Percentiles rank a stretch among this genome's conserved stretches.
phyloP scores from a whole-genome alignment of 2,113 vertebrate genomes.

The Orthonyx spaldingii region DNA sequence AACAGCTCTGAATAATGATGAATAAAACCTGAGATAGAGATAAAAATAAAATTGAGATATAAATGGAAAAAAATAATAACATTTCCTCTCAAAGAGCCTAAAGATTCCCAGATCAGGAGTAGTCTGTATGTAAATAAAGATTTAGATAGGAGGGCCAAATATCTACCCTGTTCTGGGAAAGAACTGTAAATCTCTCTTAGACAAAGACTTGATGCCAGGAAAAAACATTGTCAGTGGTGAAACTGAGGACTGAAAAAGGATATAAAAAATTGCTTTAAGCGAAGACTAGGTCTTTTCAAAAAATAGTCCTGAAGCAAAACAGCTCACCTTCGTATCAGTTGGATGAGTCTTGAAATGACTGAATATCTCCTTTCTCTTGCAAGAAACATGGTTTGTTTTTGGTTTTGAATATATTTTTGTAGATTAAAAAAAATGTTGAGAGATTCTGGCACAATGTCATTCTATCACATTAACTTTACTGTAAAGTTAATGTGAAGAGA shows the following conservation, averaged over 20 bases:
- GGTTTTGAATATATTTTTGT: neutral
- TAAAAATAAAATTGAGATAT: neutral
- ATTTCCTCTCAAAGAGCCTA: neutral
- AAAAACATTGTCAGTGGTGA: neutral
- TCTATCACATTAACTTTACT: slow-evolving; percentile 19
- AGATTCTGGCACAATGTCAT: slow-evolving; percentile 53
- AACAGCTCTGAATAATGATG: neutral
- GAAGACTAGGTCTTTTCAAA: neutral
- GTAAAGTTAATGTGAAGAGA: slow-evolving; percentile 59
- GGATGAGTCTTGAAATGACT: neutral
- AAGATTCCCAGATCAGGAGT: neutral
- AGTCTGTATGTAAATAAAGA: neutral
- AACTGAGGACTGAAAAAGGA: neutral
- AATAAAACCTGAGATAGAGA: neutral
- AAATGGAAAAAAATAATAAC: neutral
- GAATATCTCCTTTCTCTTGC: neutral
- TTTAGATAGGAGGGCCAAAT: neutral
- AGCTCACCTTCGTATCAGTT: neutral
- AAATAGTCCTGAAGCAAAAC: neutral
- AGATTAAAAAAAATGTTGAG: neutral
- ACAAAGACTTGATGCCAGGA: neutral
- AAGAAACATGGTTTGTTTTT: neutral
- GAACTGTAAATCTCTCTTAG: neutral
- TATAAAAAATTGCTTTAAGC: neutral
- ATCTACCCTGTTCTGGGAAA: neutral